Evolutionary conservation across 2,888 invertebrate species (phyloP).

Genomic region (Ypsolopha scabrella): DNA sequence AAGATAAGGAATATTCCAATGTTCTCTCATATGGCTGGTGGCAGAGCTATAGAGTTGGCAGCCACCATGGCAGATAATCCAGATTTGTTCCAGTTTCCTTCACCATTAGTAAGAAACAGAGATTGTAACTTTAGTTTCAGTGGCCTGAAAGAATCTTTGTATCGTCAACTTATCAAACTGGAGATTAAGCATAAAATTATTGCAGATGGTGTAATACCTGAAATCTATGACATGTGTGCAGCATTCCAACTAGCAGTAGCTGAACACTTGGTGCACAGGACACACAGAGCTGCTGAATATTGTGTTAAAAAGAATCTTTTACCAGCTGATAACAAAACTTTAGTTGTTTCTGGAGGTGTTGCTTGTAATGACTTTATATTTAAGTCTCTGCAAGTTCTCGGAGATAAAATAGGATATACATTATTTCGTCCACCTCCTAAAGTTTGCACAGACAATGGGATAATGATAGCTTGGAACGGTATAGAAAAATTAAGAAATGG

Average conservation of each 20-base stretch:
- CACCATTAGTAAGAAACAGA: conserved; percentile 71
- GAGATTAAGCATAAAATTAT: conserved; percentile 69
- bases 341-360: conserved; percentile 95
- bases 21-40: conserved; percentile 82
- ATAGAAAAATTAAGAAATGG: conserved; percentile 77
- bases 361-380: conserved; percentile 92
- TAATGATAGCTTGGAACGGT: conserved; percentile 99
- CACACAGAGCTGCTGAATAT: conserved; percentile 87
- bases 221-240: conserved; percentile 86
- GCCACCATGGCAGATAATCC: conserved; percentile 77
- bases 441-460: conserved; percentile 97
- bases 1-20: conserved; percentile 83
- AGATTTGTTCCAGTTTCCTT: conserved; percentile 73
- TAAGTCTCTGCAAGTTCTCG: conserved; percentile 75
- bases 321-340: conserved; percentile 61
- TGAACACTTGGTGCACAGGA: conserved; percentile 83
- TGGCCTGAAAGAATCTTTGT: conserved; percentile 78
- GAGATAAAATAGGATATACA: conserved; percentile 73
- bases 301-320: conserved; percentile 72
- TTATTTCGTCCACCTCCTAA: conserved; percentile 83
- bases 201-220: conserved; percentile 80
- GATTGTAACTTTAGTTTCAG: conserved; percentile 95
- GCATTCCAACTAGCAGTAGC: conserved; percentile 81
- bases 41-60: conserved; percentile 86
- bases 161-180: conserved; percentile 62